phyloP scores from a whole-genome alignment of 2,113 vertebrate genomes.

The Plecturocebus donacophilus region DNA sequence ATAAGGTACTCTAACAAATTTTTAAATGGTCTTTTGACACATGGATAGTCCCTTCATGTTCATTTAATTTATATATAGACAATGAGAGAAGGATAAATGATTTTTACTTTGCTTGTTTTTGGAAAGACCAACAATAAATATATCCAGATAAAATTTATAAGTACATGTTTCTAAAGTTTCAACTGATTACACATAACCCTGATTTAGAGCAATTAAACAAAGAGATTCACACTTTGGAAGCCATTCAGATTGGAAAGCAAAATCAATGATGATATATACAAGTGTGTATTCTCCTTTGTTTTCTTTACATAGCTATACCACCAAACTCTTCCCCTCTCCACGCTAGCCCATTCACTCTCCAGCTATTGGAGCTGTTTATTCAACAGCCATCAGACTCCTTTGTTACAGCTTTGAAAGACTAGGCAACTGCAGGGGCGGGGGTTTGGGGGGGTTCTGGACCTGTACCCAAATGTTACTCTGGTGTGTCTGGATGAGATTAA shows the following conservation, averaged over 20 bases:
- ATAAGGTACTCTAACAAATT: not conserved
- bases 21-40: not conserved
- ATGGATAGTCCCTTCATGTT: not conserved
- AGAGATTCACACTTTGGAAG: not conserved
- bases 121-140: not conserved
- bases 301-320: fast-evolving
- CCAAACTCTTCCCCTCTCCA: fast-evolving
- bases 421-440: too few species aligned
- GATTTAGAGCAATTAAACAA: not conserved
- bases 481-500: not conserved
- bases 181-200: fast-evolving
- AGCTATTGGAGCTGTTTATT: fast-evolving
- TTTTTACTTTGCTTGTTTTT: not conserved
- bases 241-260: not conserved
- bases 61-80: not conserved
- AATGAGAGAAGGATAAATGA: not conserved
- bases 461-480: not conserved
- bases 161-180: not conserved
- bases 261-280: not conserved
- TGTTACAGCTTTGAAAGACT: not conserved
- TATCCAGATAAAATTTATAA: not conserved
- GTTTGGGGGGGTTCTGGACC: too few species aligned
- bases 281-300: not conserved
- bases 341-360: fast-evolving
- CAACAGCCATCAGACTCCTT: not conserved